Evolutionary conservation across 2,888 invertebrate genomes (phyloP), one percentile per base, ranked within the genome.

Genomic region (Drosophila helvetica): DNA sequence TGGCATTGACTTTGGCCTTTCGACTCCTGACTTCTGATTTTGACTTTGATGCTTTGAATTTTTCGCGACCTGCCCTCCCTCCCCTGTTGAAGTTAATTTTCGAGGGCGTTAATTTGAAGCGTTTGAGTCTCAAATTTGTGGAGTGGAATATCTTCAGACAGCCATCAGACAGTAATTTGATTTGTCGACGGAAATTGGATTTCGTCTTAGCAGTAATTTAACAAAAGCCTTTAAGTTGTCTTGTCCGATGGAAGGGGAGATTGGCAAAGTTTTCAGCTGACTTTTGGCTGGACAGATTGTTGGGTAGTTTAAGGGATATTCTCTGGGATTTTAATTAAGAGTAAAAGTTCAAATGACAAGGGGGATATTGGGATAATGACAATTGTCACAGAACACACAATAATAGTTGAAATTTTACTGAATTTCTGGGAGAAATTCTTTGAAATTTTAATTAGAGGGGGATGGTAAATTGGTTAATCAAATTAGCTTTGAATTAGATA

Each of bases 131-230:
- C 15, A n/a, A n/a, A 38, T 38, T 15, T 15, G 38, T 38, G 15
- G 38, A 38, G 38, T 55, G 75, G 75, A 83, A 86, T 82, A 74
- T 69, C 75, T 69, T 86, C 69, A 88, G 88, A 86, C 88, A 75
- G 71, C 78, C 74, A 69, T 76, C 69, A 88, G 83, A 88, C 83
- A 74, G 73, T 83, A 88, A 83, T 83, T 83, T 79, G 78, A 88
- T 88, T 88, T 79, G 65, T 46, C 53, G 45, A 15, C 18, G 30
- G 19, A 59, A 74, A 53, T 53, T 43, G 38, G 12, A 9, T 17
- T 48, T 53, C 19, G 71, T 17, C 46, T 27, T 48, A 7, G 17
- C 12, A 67, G 25, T 45, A 66, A 67, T 67, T 66, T 55, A 50
- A 27, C 50, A 50, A 47, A 19, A 38, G 43, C 7, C 50, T 45